These are phyloP conservation scores for Tragelaphus imberbis DNA, from an alignment of 2,113 vertebrate genomes.

Conservation along the genomic window DNA sequence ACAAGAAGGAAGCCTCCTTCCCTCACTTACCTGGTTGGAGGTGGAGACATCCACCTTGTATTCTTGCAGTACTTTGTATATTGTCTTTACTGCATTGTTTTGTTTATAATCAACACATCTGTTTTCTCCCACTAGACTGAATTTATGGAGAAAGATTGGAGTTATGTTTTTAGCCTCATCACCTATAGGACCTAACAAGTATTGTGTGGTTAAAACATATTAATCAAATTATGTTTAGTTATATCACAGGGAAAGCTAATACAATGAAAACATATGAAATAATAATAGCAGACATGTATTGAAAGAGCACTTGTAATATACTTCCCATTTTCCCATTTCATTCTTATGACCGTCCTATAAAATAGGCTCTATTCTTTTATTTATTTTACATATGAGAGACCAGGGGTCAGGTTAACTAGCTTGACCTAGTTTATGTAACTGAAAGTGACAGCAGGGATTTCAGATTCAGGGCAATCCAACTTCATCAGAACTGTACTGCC, in stretches of 20 bases:
- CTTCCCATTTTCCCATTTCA: not conserved
- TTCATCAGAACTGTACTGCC: constrained; percentile 9
- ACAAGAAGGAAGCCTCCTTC: not conserved
- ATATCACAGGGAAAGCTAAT: not conserved
- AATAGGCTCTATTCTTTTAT: not conserved
- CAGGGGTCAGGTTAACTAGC: not conserved
- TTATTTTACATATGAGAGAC: constrained; percentile 22
- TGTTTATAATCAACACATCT: not conserved
- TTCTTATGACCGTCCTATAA: not conserved
- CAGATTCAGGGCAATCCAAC: not conserved
- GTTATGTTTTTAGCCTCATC: not conserved
- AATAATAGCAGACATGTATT: not conserved
- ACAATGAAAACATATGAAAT: not conserved
- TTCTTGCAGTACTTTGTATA: not conserved
- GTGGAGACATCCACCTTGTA: not conserved
- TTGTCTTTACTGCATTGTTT: not conserved
- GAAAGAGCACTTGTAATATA: not conserved
- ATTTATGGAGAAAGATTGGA: not conserved
- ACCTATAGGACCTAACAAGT: not conserved
- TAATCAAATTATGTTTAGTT: not conserved
- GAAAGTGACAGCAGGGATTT: not conserved
- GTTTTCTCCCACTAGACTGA: not conserved
- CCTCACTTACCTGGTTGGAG: not conserved
- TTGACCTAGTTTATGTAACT: not conserved
- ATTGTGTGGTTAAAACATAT: not conserved